Evolutionary conservation across 1,140 invertebrate genomes (phyloP), one percentile per base, ranked within the genome.

Genomic region (Drosophila pachea): DNA sequence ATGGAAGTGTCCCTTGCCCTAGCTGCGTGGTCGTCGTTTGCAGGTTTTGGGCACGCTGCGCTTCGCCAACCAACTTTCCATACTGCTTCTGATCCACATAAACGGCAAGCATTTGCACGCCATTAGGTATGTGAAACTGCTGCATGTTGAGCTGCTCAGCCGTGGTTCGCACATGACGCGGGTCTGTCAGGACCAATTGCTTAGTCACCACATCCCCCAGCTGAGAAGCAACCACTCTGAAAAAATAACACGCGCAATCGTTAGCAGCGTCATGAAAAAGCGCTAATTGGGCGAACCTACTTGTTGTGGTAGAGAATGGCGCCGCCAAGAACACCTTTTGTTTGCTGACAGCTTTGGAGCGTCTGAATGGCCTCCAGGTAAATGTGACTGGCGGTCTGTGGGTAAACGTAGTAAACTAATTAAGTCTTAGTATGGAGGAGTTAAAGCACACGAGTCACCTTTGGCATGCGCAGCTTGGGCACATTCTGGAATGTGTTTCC

Each of bases 351-450:
- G 78, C 93, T 93, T 70, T 95, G 94, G 45, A 96, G 89, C 49
- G 95, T 92, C 88, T 95, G 93, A 89, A 94, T 93, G n/a, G 94
- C 93, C 90, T 95, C 94, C 84, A 95, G 91, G 87, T 94, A 96
- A 60, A 95, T 92, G 72, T 93, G 94, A 78, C 93, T 95, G 29
- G 94, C 94, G 90, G 94, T 95, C 94, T 95, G 87, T 52, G 49
- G 62, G 35, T 50, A 4, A 36, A 12, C 0, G 7, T 7, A 7
- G n/a, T 55, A 43, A 42, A 32, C 8, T 74, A 4, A 43, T 42
- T 5, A n/a, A 12, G n/a, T 40, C 5, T 42, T 43, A 45, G n/a
- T n/a, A n/a, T n/a, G n/a, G n/a, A n/a, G 9, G 58, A 11, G n/a
- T 6, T 2, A 22, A 29, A 4, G 0, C 5, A 40, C 11, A 7